These are phyloP conservation scores for Xyliphius kryptos DNA, from an alignment of 2,113 vertebrate species.

Conservation along the genomic window DNA sequence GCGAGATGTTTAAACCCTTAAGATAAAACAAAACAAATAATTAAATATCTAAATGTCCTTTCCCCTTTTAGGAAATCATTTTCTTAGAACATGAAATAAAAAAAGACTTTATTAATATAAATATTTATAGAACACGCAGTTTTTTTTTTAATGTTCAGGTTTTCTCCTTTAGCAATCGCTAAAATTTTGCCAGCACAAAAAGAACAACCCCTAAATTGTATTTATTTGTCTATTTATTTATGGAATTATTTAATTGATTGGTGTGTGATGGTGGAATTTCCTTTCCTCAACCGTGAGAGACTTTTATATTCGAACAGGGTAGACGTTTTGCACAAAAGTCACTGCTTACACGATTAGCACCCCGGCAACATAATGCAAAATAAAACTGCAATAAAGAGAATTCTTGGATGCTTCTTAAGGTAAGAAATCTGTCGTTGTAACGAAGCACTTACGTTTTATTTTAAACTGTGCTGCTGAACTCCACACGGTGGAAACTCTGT, in stretches of 20 bases:
- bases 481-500: constrained; percentile 39
- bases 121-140: constrained; percentile 1
- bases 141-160: background rate
- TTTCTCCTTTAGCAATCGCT: too few species aligned
- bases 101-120: background rate
- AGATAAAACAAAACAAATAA: background rate
- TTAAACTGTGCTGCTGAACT: constrained; percentile 11
- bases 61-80: background rate
- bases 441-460: constrained; percentile 20
- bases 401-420: constrained; percentile 8
- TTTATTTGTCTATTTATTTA: too few species aligned
- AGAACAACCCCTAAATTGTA: too few species aligned
- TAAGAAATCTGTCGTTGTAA: constrained; percentile 16
- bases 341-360: too few species aligned
- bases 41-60: background rate
- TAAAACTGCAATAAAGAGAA: constrained; percentile 23
- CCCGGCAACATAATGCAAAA: constrained; percentile 12
- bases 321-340: too few species aligned
- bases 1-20: too few species aligned
- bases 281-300: too few species aligned
- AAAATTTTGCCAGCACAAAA: constrained; percentile 8
- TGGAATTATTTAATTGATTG: too few species aligned
- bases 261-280: too few species aligned
- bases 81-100: background rate
- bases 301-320: too few species aligned